These are phyloP conservation scores for Hypsopygia costalis DNA, from an alignment of 2,888 invertebrate species.

Conservation along the genomic window DNA sequence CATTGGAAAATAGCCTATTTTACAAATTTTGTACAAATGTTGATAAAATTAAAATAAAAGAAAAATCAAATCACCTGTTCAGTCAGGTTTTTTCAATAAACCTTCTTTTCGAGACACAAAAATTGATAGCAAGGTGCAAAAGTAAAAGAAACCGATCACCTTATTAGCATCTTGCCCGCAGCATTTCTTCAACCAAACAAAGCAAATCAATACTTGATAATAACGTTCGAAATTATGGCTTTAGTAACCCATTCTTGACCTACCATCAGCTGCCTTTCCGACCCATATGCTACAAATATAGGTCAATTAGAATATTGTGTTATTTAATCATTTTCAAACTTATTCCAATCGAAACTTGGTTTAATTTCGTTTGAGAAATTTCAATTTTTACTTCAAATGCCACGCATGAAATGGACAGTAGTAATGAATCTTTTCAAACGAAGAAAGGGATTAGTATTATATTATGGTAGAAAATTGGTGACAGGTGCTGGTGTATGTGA, in stretches of 20 bases:
- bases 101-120: constrained; percentile 33
- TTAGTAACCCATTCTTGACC: constrained; percentile 61
- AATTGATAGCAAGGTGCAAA: constrained; percentile 73
- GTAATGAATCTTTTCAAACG: constrained; percentile 60
- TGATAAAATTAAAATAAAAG: constrained; percentile 20
- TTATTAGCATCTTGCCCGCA: constrained; percentile 57
- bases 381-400: constrained; percentile 22
- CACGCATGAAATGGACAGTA: constrained; percentile 34
- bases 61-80: constrained; percentile 49
- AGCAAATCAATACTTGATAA: constrained; percentile 65
- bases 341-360: constrained; percentile 12
- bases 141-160: constrained; percentile 53
- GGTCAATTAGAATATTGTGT: constrained; percentile 52
- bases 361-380: constrained; percentile 20
- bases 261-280: constrained; percentile 64
- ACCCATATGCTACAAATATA: constrained; percentile 69
- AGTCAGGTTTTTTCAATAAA: constrained; percentile 52
- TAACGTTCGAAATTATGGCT: constrained; percentile 60
- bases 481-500: constrained; percentile 50
- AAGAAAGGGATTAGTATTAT: constrained; percentile 56
- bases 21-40: too few species aligned
- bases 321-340: not conserved
- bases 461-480: constrained; percentile 49
- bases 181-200: constrained; percentile 53
- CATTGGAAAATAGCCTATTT: too few species aligned